Base-by-base conservation (phyloP, 2,113 vertebrate genomes). In the Forbesichthys papilliferus region DNA sequence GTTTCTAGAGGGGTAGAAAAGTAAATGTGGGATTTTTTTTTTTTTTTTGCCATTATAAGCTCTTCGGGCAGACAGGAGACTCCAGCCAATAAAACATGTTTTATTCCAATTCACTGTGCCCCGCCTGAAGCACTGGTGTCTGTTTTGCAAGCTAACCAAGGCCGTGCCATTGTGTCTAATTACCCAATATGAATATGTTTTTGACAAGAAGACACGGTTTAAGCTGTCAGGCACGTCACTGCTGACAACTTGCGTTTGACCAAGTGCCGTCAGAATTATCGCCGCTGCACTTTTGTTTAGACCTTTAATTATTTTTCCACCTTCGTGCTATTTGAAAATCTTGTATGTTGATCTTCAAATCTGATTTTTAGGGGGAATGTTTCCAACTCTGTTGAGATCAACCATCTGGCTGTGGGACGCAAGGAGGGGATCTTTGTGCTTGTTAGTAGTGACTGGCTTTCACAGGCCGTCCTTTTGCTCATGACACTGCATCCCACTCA, bases 391-490 rank as follows among this genome's bases (percentile, higher is more conserved):
- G 81, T 62, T 11, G 58, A 87, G 86, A 86, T 90, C 84, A 85
- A 82, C 86, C 89, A 88, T 90, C 88, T 91, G 89, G 86, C 83
- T 74, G 86, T 73, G 84, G 79, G 81, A 87, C 72, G 69, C 65
- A 69, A 72, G 79, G 76, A 83, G 81, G 85, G 86, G 84, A 82
- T 85, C 75, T 88, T 74, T 85, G 76, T 84, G 87, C 88, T 91
- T 88, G 83, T 90, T 91, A 89, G 83, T 90, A 88, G 83, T 67
- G 78, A 80, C 85, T 90, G 75, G 86, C 78, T 89, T 90, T 87
- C 84, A 85, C 84, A 83, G 86, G 84, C 87, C 85, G 86, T 84
- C 57, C 84, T 79, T 82, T 80, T 55, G 73, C 84, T 80, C 88
- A 78, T 87, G 85, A 91, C 84, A 91, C 87, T 61, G 68, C 85